A percentile compares a stretch with the other conserved stretches of the same genome.
Conservation (phyloP, 1,140 invertebrate species). For the Hesperophylax magnus region DNA sequence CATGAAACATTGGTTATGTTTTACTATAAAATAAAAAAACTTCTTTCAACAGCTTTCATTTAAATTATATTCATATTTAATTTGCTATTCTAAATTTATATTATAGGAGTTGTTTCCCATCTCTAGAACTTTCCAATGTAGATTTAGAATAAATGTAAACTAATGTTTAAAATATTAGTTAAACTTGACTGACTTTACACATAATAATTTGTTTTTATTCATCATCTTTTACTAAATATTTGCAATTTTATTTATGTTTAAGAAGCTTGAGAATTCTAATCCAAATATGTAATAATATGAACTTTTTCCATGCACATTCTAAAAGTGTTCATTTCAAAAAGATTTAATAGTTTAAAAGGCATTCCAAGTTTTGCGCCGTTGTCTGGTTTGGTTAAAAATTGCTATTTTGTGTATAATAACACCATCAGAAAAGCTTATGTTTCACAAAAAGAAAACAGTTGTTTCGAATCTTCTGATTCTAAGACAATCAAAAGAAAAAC, state of each 20-base stretch:
- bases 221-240: conserved; percentile 19
- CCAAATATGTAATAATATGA: conserved; percentile 32
- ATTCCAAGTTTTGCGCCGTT: conserved; percentile 28
- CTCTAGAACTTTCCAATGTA: background rate
- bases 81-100: background rate
- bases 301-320: conserved; percentile 8
- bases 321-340: conserved; percentile 1
- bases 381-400: background rate
- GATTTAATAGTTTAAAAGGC: conserved; percentile 11
- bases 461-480: conserved; percentile 16
- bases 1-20: too few species aligned
- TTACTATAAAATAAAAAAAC: too few species aligned
- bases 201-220: conserved; percentile 25
- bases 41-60: too few species aligned
- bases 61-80: too few species aligned
- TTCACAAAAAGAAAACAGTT: background rate
- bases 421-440: background rate
- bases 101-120: background rate
- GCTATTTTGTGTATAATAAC: background rate
- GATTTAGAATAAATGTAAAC: conserved; percentile 40
- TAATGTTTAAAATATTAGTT: conserved; percentile 37
- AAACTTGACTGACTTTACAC: conserved; percentile 46
- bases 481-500: conserved; percentile 41
- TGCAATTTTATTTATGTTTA: conserved; percentile 25
- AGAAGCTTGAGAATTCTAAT: background rate